phyloP scores from a whole-genome alignment of 2,888 invertebrate species.

The Pristionchus maxplancki region DNA sequence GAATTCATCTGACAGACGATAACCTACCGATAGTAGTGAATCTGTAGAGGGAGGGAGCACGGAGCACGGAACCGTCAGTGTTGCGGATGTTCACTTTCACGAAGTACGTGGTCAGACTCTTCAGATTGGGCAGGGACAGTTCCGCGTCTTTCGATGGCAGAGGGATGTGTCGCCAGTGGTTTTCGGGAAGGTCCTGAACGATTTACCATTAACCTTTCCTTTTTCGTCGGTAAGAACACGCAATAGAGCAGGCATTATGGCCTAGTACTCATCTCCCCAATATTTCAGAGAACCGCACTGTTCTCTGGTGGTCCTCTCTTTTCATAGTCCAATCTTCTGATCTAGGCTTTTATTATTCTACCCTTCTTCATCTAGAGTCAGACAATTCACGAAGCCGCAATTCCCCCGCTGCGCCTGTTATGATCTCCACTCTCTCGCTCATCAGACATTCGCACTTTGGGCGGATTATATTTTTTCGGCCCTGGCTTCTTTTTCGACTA shows the following conservation, averaged over 20 bases:
- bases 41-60: conserved; percentile 71
- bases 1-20: too few relatives aligned
- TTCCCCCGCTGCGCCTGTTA: background rate
- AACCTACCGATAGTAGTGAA: conserved; percentile 75
- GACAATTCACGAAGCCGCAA: background rate
- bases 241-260: too few relatives aligned
- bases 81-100: conserved; percentile 72
- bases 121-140: conserved; percentile 65
- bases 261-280: too few relatives aligned
- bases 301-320: too few relatives aligned
- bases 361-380: too few relatives aligned
- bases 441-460: conserved; percentile 3
- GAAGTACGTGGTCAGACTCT: conserved; percentile 73
- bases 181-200: conserved; percentile 58
- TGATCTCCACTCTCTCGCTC: background rate
- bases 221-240: too few relatives aligned
- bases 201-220: background rate
- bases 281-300: too few relatives aligned
- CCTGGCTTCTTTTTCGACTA: background rate
- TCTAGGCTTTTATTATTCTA: too few relatives aligned
- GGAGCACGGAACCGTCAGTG: conserved; percentile 68
- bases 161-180: conserved; percentile 67
- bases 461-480: background rate
- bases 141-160: conserved; percentile 66
- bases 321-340: too few relatives aligned